Percentiles rank a stretch among this genome's conserved stretches.
Conservation (phyloP, 2,797 vertebrate genomes). For the Sebastes glaucus region DNA sequence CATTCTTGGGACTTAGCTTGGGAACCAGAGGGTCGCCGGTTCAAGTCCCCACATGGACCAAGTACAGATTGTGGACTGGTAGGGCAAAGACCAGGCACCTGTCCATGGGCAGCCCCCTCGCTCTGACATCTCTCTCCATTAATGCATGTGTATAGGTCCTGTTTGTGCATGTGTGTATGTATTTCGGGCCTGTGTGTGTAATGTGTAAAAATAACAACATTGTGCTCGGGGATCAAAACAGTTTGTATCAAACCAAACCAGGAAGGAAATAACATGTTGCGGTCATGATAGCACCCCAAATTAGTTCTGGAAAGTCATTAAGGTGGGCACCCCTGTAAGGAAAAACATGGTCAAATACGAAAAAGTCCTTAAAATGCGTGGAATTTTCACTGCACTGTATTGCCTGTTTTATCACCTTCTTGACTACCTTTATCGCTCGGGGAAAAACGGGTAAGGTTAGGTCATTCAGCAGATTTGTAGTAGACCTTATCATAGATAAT, state of each 20-base stretch:
- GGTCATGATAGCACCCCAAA: background rate
- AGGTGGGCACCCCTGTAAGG: background rate
- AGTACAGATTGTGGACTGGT: no score
- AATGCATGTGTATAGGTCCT: no score
- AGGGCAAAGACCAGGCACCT: no score
- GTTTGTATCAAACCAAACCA: background rate
- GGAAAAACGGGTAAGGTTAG: background rate
- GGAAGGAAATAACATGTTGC: background rate
- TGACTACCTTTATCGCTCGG: background rate
- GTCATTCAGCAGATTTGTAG: background rate
- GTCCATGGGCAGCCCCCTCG: no score
- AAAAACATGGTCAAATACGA: background rate
- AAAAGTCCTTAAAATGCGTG: background rate
- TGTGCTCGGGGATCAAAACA: no score
- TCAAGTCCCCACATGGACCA: no score
- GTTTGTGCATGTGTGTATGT: no score
- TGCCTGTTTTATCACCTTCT: background rate
- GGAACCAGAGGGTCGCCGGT: accelerated
- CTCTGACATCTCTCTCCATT: no score
- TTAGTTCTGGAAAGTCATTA: background rate
- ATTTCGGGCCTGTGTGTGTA: no score
- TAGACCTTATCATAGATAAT: background rate
- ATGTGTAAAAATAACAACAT: no score
- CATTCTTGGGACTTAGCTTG: no score
- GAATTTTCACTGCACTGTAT: background rate